Evolutionary conservation across 2,888 invertebrate species (phyloP), one percentile per base, ranked within the genome.

Genomic region (Parnassius glacialis): DNA sequence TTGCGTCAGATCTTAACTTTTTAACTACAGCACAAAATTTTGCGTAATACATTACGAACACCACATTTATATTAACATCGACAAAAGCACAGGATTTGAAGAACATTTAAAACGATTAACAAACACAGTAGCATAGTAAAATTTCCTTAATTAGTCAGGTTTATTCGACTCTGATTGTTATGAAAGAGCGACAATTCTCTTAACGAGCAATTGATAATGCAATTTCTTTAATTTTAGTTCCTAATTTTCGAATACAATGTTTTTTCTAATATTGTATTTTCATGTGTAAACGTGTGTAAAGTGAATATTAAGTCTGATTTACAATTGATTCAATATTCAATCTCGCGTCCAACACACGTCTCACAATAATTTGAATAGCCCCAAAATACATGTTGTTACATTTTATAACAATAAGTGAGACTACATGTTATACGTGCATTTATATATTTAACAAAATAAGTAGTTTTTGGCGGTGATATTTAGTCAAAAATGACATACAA

Each of bases 301-400:
- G 70, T 74, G 82, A 84, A 83, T 83, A 84, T 74, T 69, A 48
- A 55, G 16, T 54, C 47, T 57, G 56, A 57, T 56, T 42, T 20
- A 55, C 16, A 43, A 48, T 51, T 2, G 44, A 61, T 65, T 64
- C 75, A 16, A 52, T 83, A 84, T 82, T 79, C 83, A 74, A 83
- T 83, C 87, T 88, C 90, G 90, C 90, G 87, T 84, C 88, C 74
- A 78, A 80, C 87, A 81, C 76, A 77, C 74, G 73, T 70, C 69
- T 75, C 74, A 79, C 80, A 81, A 81, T 81, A 81, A 73, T 47
- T 59, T 16, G 34, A 34, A 34, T 34, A 34, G 34, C 7, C 7
- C 34, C 7, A 34, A 34, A 34, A 34, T 34, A 34, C 34, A 34
- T 34, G 34, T 25, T 25, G 25, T 7, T 34, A 34, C 34, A 34